phyloP scores from a whole-genome alignment of 2,797 vertebrate species.

The Lacerta bilineata region DNA sequence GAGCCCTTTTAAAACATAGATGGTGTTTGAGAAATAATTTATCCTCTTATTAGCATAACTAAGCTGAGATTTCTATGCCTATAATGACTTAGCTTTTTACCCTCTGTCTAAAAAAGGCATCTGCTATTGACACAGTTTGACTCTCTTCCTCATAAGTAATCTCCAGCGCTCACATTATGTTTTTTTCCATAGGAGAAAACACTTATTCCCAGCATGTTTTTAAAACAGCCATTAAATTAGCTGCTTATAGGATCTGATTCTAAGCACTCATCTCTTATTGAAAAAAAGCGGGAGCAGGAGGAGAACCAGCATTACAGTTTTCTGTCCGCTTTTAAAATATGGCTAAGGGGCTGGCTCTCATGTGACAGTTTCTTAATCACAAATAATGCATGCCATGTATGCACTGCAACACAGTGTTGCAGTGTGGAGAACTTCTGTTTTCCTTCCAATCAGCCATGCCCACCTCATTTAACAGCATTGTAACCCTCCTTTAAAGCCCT shows the following conservation, averaged over 20 bases:
- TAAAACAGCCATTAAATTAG: slow-evolving; percentile 31
- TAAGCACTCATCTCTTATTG: not conserved
- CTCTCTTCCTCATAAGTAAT: slow-evolving; percentile 58
- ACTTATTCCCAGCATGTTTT: slow-evolving; percentile 33
- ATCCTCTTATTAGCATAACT: slow-evolving; percentile 52
- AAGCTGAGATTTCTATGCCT: slow-evolving; percentile 53
- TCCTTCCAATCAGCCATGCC: too few species aligned
- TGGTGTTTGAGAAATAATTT: slow-evolving; percentile 55
- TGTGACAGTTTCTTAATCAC: not conserved
- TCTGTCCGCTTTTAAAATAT: slow-evolving; percentile 46
- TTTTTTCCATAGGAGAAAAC: slow-evolving; percentile 47
- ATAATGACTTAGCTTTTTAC: slow-evolving; percentile 74
- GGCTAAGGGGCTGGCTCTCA: slow-evolving; percentile 20
- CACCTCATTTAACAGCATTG: not conserved
- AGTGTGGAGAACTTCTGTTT: too few species aligned
- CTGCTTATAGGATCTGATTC: slow-evolving; percentile 29
- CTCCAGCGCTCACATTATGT: slow-evolving; percentile 56
- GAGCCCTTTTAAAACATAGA: slow-evolving; percentile 58
- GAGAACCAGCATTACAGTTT: not conserved
- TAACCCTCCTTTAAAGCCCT: not conserved
- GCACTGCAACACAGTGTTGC: too few species aligned
- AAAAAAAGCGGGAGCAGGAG: slow-evolving; percentile 41
- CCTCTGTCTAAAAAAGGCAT: slow-evolving; percentile 65
- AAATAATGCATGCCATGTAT: not conserved
- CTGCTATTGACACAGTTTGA: slow-evolving; percentile 57